Conservation (phyloP, 2,113 vertebrate species). For the Notothenia coriiceps region DNA sequence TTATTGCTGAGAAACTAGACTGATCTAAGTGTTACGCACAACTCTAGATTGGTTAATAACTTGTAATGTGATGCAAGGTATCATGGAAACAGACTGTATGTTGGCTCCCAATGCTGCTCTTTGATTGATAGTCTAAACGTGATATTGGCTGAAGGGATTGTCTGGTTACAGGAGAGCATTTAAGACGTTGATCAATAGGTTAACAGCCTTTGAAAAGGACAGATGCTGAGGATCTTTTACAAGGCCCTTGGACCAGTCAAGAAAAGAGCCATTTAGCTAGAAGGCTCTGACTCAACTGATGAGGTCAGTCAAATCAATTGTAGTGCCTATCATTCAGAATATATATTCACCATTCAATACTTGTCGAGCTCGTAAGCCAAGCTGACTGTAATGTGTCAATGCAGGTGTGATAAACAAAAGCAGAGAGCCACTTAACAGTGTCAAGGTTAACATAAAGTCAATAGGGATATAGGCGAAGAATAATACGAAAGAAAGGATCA, state of each 20-base stretch:
- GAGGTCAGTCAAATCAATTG: constrained; percentile 31
- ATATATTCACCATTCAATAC: constrained; percentile 15
- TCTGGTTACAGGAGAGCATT: constrained; percentile 43
- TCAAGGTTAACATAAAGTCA: not conserved
- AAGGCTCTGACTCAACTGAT: constrained; percentile 31
- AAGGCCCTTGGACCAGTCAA: constrained; percentile 12
- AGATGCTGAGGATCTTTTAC: constrained; percentile 47
- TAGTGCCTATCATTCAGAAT: constrained; percentile 11
- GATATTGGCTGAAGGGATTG: constrained; percentile 36
- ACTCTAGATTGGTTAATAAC: not conserved
- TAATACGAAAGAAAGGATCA: not conserved
- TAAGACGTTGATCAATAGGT: constrained; percentile 48
- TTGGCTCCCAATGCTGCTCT: not conserved
- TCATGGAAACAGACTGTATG: not conserved
- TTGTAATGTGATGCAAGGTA: not conserved
- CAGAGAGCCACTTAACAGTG: not conserved
- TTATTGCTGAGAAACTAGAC: not conserved
- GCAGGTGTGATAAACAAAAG: not conserved
- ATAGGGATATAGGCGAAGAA: not conserved
- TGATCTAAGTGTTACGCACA: not conserved
- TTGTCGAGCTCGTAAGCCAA: not conserved
- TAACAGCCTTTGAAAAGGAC: constrained; percentile 47
- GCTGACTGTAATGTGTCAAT: not conserved
- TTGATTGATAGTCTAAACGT: constrained; percentile 29
- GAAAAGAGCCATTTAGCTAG: constrained; percentile 41